phyloP scores from a whole-genome alignment of 1,140 invertebrate genomes.

The honey bee (Apis mellifera) region Amel_HAv3.1 CM009943.2:2743001-2743500 shows the following conservation, averaged over 20 bases:
- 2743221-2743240: conserved; percentile 89
- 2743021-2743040: conserved; percentile 8
- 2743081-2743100: too few relatives aligned
- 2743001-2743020: conserved; percentile 84
- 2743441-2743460: background rate
- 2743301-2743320: conserved; percentile 72
- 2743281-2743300: conserved; percentile 86
- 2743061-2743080: too few relatives aligned
- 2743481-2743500: conserved; percentile 67
- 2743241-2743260: conserved; percentile 87
- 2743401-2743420: too few relatives aligned
- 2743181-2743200: conserved; percentile 80
- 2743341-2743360: conserved; percentile 23
- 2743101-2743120: conserved; percentile 75
- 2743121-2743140: conserved; percentile 52
- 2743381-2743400: too few relatives aligned
- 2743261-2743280: conserved; percentile 88
- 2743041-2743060: too few relatives aligned
- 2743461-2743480: conserved; percentile 52
- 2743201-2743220: conserved; percentile 88
- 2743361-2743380: conserved; percentile 37
- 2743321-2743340: conserved; percentile 43
- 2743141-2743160: conserved; percentile 82
- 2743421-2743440: too few relatives aligned
- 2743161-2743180: conserved; percentile 91